Percentiles rank a stretch among this genome's conserved stretches.
Evolutionary conservation across 2,888 invertebrate species (phyloP).

Genomic region (Papilio elwesi): DNA sequence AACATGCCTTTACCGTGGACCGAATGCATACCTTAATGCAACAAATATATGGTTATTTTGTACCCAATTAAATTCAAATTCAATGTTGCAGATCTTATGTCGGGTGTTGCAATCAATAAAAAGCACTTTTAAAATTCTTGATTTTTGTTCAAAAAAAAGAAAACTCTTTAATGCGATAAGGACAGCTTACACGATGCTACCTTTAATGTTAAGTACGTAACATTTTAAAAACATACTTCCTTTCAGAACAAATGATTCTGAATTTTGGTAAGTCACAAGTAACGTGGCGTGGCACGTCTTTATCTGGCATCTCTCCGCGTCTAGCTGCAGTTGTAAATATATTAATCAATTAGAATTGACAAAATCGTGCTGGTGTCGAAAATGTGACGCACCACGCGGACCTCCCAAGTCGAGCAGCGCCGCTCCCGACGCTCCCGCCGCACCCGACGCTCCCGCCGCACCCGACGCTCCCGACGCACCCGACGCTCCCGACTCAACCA

Average conservation of each 20-base stretch:
- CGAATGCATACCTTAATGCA: conserved; percentile 43
- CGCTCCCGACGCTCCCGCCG: conserved; percentile 68
- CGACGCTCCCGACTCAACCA: conserved; percentile 63
- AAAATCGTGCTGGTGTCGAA: conserved; percentile 83
- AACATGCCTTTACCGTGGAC: conserved; percentile 57
- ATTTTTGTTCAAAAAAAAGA: too few species aligned
- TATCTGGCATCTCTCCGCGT: conserved; percentile 67
- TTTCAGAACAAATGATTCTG: neutral
- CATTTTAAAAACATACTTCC: neutral
- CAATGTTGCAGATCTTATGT: neutral
- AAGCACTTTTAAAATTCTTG: neutral
- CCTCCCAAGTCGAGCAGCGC: conserved; percentile 77
- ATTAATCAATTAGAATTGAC: conserved; percentile 78
- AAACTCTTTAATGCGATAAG: neutral
- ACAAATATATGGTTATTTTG: neutral
- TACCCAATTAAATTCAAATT: conserved; percentile 2
- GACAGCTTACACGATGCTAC: too few species aligned
- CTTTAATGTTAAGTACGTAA: neutral
- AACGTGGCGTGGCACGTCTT: conserved; percentile 46
- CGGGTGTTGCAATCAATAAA: too few species aligned
- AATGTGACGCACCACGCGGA: conserved; percentile 70
- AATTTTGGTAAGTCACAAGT: conserved; percentile 47
- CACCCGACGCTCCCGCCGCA: conserved; percentile 64
- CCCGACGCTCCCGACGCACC: conserved; percentile 47
- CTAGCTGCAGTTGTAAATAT: conserved; percentile 58